Conservation (phyloP, 2,888 invertebrate species). For the Cosmorhoe ocellata region DNA sequence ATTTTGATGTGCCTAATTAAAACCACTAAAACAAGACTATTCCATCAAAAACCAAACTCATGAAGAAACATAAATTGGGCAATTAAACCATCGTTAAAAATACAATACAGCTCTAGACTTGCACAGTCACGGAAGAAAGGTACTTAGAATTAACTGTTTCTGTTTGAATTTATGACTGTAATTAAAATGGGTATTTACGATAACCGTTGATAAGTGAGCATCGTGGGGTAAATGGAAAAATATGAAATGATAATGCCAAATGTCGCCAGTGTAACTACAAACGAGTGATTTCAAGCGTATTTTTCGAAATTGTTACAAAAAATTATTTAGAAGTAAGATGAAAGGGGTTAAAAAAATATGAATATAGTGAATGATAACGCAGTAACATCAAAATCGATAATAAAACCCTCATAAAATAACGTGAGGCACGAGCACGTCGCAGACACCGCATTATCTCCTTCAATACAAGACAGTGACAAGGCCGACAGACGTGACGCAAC, state of each 20-base stretch:
- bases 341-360: no score
- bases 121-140: conserved; percentile 25
- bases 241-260: no score
- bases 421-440: conserved; percentile 2
- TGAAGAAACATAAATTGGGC: conserved; percentile 27
- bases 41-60: no score
- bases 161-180: conserved; percentile 20
- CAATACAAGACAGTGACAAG: conserved; percentile 20
- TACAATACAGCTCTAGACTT: conserved; percentile 26
- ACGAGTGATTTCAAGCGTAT: no score
- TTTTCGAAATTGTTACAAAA: no score
- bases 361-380: no score
- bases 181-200: conserved; percentile 14
- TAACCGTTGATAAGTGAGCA: conserved; percentile 4
- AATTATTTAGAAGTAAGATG: no score
- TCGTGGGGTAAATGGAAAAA: background rate
- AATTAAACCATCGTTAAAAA: conserved; percentile 32
- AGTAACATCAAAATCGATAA: no score
- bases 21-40: no score
- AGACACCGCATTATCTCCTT: conserved; percentile 1
- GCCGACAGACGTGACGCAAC: background rate
- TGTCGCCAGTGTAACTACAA: no score
- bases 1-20: no score
- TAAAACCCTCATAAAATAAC: no score
- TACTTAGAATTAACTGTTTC: conserved; percentile 21